These are phyloP conservation scores for Paralichthys olivaceus DNA, from an alignment of 2,113 vertebrate species.

Conservation along the genomic window DNA sequence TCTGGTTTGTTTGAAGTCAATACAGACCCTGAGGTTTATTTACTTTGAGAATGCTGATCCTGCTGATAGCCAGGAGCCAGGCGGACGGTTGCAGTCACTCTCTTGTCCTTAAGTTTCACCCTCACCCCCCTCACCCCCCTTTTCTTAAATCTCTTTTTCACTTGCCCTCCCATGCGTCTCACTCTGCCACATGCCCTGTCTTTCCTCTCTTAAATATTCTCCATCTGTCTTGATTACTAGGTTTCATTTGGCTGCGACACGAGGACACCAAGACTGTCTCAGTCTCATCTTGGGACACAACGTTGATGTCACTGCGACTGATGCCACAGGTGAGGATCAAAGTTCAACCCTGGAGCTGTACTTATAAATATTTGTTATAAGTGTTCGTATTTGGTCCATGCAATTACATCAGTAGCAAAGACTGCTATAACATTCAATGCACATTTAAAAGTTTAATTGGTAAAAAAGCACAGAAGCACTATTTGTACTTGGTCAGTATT, in stretches of 20 bases:
- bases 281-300: conserved; percentile 90
- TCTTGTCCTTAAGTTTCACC: conserved; percentile 54
- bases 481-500: too few species aligned
- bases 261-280: conserved; percentile 94
- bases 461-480: too few species aligned
- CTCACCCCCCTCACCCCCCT: conserved; percentile 10
- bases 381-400: neutral
- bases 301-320: conserved; percentile 89
- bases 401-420: neutral
- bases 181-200: too few species aligned
- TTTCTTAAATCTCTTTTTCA: conserved; percentile 35
- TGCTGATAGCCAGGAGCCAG: conserved; percentile 40
- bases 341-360: neutral
- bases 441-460: too few species aligned
- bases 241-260: conserved; percentile 93
- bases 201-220: neutral
- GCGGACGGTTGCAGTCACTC: conserved; percentile 40
- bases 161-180: neutral
- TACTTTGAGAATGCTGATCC: conserved; percentile 59
- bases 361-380: neutral
- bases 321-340: conserved; percentile 87
- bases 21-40: conserved; percentile 20
- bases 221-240: conserved; percentile 69
- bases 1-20: neutral
- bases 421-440: neutral